Evolutionary conservation across 2,797 vertebrate species (phyloP).

Genomic region (Halcyon smyrnensis): DNA sequence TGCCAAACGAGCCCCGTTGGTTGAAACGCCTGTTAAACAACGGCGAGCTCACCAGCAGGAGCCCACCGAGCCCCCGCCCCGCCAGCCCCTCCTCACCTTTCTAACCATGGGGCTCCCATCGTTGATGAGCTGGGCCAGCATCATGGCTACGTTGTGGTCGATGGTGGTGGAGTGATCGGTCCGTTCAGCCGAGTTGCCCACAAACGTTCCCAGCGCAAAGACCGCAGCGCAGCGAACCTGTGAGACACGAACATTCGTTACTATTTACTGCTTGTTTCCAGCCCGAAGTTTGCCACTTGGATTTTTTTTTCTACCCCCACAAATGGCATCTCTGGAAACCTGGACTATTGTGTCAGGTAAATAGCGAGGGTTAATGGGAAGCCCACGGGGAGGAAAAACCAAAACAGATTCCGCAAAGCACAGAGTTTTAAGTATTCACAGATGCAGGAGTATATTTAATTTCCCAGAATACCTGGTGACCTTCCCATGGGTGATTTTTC

Average conservation of each 20-base stretch:
- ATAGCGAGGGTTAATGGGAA: not conserved
- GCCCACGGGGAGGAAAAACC: not conserved
- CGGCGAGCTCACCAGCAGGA: rapidly evolving
- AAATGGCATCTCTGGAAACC: not conserved
- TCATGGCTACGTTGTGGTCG: slow-evolving; percentile 99
- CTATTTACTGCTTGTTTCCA: not conserved
- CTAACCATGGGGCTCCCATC: slow-evolving; percentile 95
- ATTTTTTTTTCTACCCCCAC: not conserved
- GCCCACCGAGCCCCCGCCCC: not conserved
- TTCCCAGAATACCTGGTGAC: not conserved
- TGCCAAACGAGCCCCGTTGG: not conserved
- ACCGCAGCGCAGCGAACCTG: slow-evolving; percentile 95
- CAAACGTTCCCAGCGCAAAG: slow-evolving; percentile 94
- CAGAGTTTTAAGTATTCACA: not conserved
- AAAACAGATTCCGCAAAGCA: not conserved
- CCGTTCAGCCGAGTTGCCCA: slow-evolving; percentile 94
- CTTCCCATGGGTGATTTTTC: slow-evolving; percentile 22
- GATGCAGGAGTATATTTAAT: not conserved
- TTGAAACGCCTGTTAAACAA: not conserved
- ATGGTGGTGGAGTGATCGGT: slow-evolving; percentile 99
- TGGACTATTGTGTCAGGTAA: not conserved
- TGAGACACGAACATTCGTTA: not conserved
- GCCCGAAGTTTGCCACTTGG: not conserved
- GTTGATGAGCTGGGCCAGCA: slow-evolving; percentile 96
- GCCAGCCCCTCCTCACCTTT: slow-evolving; percentile 81